These are phyloP conservation scores for Drosophila repletoides DNA, from an alignment of 1,140 invertebrate genomes.

Conservation along the genomic window DNA sequence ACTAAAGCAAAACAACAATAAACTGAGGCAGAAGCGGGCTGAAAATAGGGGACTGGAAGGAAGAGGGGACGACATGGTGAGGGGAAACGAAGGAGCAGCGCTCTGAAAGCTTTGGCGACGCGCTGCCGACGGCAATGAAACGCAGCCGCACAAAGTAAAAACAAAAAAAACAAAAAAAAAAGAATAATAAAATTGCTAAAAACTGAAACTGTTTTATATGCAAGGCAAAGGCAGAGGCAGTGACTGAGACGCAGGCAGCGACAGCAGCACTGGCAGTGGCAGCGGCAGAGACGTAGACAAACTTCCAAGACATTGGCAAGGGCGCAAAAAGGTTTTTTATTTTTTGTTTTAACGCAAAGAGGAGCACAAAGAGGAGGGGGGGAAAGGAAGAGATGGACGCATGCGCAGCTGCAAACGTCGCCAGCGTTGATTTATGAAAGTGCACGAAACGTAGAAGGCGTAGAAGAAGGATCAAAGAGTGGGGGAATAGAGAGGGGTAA, in stretches of 20 bases:
- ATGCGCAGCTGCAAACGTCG: constrained; percentile 76
- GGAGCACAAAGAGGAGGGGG: neutral
- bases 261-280: neutral
- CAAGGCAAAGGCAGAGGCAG: constrained; percentile 39
- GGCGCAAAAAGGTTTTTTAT: constrained; percentile 80
- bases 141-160: constrained; percentile 30
- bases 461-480: neutral
- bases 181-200: constrained; percentile 30
- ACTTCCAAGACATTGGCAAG: constrained; percentile 52
- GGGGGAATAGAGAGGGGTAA: neutral
- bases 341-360: too few relatives aligned
- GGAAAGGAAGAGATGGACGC: constrained; percentile 38
- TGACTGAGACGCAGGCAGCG: neutral
- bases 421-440: constrained; percentile 77
- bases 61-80: too few relatives aligned
- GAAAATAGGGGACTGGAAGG: constrained; percentile 13
- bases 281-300: constrained; percentile 3
- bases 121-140: constrained; percentile 66
- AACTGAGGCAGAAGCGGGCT: constrained; percentile 21
- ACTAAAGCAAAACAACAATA: constrained; percentile 41
- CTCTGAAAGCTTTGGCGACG: constrained; percentile 77
- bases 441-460: constrained; percentile 54
- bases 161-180: constrained; percentile 12
- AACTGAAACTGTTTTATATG: constrained; percentile 76
- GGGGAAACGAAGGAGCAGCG: constrained; percentile 4